These are phyloP conservation scores for Dicranocentrus wangi DNA, from an alignment of 2,888 invertebrate genomes.

Conservation along the genomic window DNA sequence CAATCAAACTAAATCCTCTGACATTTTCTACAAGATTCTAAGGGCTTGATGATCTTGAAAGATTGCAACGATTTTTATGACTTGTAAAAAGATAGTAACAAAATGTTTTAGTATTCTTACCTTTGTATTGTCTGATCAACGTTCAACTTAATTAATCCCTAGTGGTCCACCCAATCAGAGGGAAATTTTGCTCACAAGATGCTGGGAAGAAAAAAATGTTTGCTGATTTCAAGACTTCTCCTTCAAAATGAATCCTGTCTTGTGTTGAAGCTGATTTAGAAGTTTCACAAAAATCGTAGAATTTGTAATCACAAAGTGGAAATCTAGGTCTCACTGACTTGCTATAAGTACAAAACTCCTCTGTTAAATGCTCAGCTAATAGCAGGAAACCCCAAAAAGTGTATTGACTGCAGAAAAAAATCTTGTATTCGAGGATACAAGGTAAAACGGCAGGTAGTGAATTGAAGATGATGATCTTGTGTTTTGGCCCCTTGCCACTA, in stretches of 20 bases:
- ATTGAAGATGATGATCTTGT: conserved; percentile 27
- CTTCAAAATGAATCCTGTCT: too few relatives aligned
- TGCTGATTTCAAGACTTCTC: too few relatives aligned
- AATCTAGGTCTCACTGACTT: conserved; percentile 53
- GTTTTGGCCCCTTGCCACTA: conserved; percentile 60
- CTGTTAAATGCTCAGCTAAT: background rate
- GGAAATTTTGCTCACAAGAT: background rate
- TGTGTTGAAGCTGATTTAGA: conserved; percentile 40
- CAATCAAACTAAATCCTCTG: too few relatives aligned
- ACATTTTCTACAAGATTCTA: too few relatives aligned
- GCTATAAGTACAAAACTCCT: conserved; percentile 9
- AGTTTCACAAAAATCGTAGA: conserved; percentile 30
- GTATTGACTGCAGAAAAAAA: background rate
- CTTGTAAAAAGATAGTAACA: too few relatives aligned
- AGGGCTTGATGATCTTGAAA: too few relatives aligned
- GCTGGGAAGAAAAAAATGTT: too few relatives aligned
- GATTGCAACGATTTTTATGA: too few relatives aligned
- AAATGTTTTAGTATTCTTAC: too few relatives aligned
- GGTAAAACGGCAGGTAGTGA: background rate
- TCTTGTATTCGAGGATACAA: background rate
- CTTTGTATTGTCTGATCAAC: too few relatives aligned
- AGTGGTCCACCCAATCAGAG: background rate
- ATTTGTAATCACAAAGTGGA: conserved; percentile 34
- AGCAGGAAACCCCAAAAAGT: background rate
- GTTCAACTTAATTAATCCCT: too few relatives aligned